Percentiles rank a stretch among this genome's conserved stretches.
phyloP scores from a whole-genome alignment of 2,797 vertebrate genomes.

The Australoheros facetus region DNA sequence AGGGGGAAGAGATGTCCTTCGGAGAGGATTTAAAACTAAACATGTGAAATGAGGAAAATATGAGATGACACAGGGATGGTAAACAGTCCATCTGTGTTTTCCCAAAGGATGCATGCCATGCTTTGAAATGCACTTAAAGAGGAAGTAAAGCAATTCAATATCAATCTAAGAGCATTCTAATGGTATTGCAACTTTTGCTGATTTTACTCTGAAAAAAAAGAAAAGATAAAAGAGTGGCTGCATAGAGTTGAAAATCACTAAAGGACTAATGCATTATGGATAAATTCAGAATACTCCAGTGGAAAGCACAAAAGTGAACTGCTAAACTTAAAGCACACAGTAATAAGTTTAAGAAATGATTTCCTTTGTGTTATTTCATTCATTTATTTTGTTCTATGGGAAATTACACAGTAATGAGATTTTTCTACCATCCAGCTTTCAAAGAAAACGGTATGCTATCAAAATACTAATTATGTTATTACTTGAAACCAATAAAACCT shows the following conservation, averaged over 20 bases:
- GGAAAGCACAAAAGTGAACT: constrained; percentile 17
- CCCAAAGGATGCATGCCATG: constrained; percentile 75
- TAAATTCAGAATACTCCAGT: constrained; percentile 20
- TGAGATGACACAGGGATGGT: constrained; percentile 75
- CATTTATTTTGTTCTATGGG: neutral
- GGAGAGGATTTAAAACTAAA: constrained; percentile 72
- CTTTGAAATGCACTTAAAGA: constrained; percentile 79
- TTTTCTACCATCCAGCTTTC: neutral
- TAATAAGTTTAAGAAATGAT: neutral
- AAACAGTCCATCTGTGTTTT: constrained; percentile 79
- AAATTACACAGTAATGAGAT: neutral
- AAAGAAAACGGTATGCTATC: neutral
- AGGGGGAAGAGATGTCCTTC: constrained; percentile 69
- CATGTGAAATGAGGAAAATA: constrained; percentile 74
- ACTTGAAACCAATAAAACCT: neutral
- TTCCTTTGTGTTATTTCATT: neutral
- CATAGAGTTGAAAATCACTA: constrained; percentile 64
- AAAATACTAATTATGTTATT: constrained; percentile 16
- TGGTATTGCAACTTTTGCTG: constrained; percentile 50
- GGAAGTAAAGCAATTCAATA: constrained; percentile 68
- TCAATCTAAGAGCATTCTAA: constrained; percentile 74
- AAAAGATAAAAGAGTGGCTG: constrained; percentile 37
- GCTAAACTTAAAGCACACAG: neutral
- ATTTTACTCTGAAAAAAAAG: constrained; percentile 23
- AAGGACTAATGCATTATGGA: constrained; percentile 57